Conservation (phyloP, 2,113 vertebrate genomes). For the Sminthopsis crassicaudata region DNA sequence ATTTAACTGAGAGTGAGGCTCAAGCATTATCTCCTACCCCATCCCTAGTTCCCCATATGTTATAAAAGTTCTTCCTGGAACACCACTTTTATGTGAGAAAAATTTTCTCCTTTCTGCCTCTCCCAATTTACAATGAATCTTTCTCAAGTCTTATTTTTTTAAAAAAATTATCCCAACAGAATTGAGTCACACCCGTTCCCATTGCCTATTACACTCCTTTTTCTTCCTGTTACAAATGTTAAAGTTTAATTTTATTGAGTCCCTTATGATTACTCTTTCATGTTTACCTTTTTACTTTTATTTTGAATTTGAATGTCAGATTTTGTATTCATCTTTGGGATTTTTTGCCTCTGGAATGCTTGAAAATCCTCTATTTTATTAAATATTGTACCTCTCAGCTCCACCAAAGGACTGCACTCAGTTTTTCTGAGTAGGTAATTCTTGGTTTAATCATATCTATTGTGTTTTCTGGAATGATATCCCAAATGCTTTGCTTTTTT, state of each 20-base stretch:
- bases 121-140: too few relatives aligned
- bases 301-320: not conserved
- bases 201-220: too few relatives aligned
- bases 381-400: not conserved
- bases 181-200: too few relatives aligned
- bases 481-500: not conserved
- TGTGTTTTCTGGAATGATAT: not conserved
- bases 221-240: not conserved
- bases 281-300: not conserved
- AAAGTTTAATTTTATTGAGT: not conserved
- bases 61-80: too few relatives aligned
- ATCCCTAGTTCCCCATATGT: too few relatives aligned
- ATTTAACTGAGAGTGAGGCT: too few relatives aligned
- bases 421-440: not conserved
- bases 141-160: too few relatives aligned
- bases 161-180: too few relatives aligned
- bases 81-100: too few relatives aligned
- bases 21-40: too few relatives aligned
- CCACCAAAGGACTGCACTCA: not conserved
- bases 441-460: not conserved
- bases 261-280: not conserved
- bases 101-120: too few relatives aligned
- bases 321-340: not conserved
- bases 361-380: not conserved
- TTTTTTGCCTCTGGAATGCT: not conserved